phyloP scores from a whole-genome alignment of 2,888 invertebrate species.

The Lasioglossum zephyrum region DNA sequence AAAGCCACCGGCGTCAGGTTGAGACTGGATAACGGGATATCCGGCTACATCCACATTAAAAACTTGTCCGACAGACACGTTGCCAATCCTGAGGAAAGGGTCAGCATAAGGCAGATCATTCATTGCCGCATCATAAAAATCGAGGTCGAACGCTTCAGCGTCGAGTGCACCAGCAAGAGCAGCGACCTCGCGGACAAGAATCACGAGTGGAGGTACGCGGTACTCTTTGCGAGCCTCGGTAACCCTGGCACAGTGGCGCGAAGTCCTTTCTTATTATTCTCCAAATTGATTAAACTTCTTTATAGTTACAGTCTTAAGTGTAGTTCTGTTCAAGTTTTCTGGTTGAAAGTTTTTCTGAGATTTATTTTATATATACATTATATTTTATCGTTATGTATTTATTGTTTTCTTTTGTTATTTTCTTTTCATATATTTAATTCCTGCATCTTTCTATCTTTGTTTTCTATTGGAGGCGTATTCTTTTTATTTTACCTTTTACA shows the following conservation, averaged over 20 bases:
- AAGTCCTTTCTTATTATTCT: background rate
- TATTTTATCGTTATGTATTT: no score
- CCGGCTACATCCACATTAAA: slow-evolving; percentile 97
- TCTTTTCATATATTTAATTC: background rate
- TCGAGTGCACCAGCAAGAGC: slow-evolving; percentile 96
- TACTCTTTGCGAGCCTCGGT: background rate
- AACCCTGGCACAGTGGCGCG: background rate
- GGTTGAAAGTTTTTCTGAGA: no score
- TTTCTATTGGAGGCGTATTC: background rate
- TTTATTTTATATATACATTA: no score
- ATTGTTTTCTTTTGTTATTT: no score
- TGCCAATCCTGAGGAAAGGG: slow-evolving; percentile 95
- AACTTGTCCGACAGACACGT: slow-evolving; percentile 97
- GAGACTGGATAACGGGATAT: slow-evolving; percentile 95
- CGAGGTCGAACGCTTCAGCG: slow-evolving; percentile 96
- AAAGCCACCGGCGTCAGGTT: slow-evolving; percentile 96
- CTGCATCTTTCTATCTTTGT: background rate
- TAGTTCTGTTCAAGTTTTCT: no score
- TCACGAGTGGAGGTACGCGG: slow-evolving; percentile 89
- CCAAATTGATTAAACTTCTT: background rate
- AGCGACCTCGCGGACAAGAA: slow-evolving; percentile 96
- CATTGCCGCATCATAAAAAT: slow-evolving; percentile 97
- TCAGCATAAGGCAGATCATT: slow-evolving; percentile 92
- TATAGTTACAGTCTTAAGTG: background rate
- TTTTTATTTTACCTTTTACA: background rate